Percentiles rank a stretch among this genome's conserved stretches.
phyloP scores from a whole-genome alignment of 2,888 invertebrate species.

The Periphyllus acericola region DNA sequence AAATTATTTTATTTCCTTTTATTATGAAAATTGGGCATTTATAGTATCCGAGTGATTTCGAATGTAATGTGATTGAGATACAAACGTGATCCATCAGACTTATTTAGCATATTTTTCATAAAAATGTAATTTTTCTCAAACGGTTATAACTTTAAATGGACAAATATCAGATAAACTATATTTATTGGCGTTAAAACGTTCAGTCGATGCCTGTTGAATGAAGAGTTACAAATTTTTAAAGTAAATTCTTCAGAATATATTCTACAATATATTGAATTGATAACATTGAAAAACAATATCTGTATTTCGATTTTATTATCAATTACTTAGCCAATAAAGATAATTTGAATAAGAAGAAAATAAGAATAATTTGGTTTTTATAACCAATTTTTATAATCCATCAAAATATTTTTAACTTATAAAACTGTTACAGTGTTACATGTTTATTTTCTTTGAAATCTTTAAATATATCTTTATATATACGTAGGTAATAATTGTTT shows the following conservation, averaged over 20 bases:
- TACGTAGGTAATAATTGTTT: no score
- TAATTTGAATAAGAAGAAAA: no score
- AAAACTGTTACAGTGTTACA: neutral
- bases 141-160: neutral
- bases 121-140: neutral
- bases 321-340: neutral
- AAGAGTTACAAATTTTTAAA: neutral
- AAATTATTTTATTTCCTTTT: neutral
- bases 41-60: neutral
- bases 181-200: no score
- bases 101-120: neutral
- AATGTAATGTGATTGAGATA: neutral
- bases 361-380: no score
- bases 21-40: neutral
- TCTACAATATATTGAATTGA: neutral
- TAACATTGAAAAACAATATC: no score
- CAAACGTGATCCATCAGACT: neutral
- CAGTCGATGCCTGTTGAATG: neutral
- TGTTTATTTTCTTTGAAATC: neutral
- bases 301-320: neutral
- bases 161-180: neutral
- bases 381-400: neutral
- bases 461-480: neutral
- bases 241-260: neutral
- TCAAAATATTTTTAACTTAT: neutral